Conservation (phyloP, 2,797 vertebrate genomes). For the Sylvia borin region DNA sequence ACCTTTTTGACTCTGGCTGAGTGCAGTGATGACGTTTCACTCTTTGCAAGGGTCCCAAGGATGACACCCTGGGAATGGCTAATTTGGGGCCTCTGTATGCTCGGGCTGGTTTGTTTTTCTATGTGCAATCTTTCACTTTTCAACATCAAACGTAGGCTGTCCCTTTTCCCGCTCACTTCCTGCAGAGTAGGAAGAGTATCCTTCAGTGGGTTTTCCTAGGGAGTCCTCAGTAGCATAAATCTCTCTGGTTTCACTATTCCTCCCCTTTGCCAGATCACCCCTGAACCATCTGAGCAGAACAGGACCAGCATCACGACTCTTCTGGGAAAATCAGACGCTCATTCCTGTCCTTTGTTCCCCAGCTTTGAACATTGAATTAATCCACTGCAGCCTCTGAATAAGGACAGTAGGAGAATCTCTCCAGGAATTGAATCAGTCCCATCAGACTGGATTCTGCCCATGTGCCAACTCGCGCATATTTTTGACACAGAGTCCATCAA, state of each 20-base stretch:
- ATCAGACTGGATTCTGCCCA: neutral
- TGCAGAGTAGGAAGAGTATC: neutral
- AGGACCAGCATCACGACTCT: neutral
- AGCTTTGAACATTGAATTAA: neutral
- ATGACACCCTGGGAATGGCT: neutral
- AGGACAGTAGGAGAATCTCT: neutral
- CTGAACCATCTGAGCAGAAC: neutral
- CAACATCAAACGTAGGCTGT: rapidly evolving
- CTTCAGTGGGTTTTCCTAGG: neutral
- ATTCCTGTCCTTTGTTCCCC: neutral
- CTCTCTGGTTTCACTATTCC: neutral
- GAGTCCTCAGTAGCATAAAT: neutral
- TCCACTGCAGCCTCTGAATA: neutral
- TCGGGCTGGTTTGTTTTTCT: neutral
- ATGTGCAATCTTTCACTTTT: neutral
- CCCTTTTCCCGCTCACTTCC: neutral
- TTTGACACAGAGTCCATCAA: neutral
- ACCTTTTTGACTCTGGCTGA: neutral
- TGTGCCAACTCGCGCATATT: neutral
- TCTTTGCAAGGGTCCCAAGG: neutral
- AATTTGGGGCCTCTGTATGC: neutral
- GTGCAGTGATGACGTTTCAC: neutral
- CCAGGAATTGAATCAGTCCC: neutral
- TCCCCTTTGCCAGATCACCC: neutral
- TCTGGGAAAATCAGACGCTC: neutral